phyloP scores from a whole-genome alignment of 1,140 invertebrate genomes.

The Acromyrmex echinatior region DNA sequence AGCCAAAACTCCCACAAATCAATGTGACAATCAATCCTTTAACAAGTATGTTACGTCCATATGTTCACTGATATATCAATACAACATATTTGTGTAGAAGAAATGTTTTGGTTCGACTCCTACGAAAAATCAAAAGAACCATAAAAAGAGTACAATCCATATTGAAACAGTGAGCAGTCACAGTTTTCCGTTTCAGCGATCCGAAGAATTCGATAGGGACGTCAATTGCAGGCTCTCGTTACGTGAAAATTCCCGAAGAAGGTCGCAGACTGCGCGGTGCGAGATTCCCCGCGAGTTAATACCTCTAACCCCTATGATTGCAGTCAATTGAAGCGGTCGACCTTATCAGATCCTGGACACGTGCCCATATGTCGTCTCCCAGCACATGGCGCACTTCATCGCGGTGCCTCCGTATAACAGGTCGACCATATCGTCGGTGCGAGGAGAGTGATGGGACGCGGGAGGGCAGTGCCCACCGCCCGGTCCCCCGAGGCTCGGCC shows the following conservation, averaged over 20 bases:
- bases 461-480: background rate
- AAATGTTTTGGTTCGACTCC: background rate
- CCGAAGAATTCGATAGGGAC: constrained; percentile 78
- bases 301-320: constrained; percentile 81
- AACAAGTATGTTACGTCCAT: constrained; percentile 22
- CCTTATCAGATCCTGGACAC: constrained; percentile 83
- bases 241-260: constrained; percentile 73
- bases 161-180: background rate
- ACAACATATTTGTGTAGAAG: background rate
- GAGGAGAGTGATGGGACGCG: constrained; percentile 24
- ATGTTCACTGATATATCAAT: constrained; percentile 8
- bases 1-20: constrained; percentile 42
- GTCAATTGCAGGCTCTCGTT: constrained; percentile 81
- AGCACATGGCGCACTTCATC: constrained; percentile 73
- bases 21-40: constrained; percentile 46
- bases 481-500: constrained; percentile 54
- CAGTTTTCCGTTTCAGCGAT: background rate
- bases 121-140: no score
- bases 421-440: constrained; percentile 18
- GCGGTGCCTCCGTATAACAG: constrained; percentile 37
- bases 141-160: no score
- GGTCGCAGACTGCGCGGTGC: background rate
- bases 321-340: constrained; percentile 81
- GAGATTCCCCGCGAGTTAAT: constrained; percentile 74
- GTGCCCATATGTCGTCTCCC: constrained; percentile 84